Percentiles rank a stretch among this genome's conserved stretches.
phyloP scores from a whole-genome alignment of 2,888 invertebrate genomes.

The Drosophila kambysellisi region DNA sequence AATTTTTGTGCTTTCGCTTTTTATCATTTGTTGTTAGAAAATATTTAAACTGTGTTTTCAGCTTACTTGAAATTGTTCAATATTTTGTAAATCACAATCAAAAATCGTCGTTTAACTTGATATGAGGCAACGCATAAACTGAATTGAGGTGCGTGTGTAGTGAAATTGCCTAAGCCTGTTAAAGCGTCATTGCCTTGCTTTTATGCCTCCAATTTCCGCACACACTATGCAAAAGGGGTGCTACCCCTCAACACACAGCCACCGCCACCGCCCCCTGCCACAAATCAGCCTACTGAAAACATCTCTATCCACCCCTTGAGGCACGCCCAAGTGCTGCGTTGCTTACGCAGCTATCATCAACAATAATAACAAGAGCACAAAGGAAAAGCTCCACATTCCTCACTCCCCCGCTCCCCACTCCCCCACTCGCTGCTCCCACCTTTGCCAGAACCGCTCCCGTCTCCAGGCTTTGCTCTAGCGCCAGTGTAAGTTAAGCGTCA shows the following conservation, averaged over 20 bases:
- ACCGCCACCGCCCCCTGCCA: neutral
- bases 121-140: slow-evolving; percentile 48
- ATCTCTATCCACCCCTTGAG: slow-evolving; percentile 37
- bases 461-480: slow-evolving; percentile 29
- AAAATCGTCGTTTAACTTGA: slow-evolving; percentile 1
- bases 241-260: slow-evolving; percentile 6
- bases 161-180: slow-evolving; percentile 27
- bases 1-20: neutral
- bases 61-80: no score
- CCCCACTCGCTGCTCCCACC: neutral
- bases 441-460: neutral
- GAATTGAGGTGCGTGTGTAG: slow-evolving; percentile 22
- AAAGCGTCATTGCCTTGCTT: slow-evolving; percentile 37
- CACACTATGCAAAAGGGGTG: slow-evolving; percentile 45
- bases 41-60: neutral
- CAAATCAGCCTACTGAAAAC: slow-evolving; percentile 9
- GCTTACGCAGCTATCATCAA: slow-evolving; percentile 62
- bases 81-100: neutral
- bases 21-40: neutral
- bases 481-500: slow-evolving; percentile 69
- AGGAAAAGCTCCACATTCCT: slow-evolving; percentile 38
- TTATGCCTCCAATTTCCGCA: slow-evolving; percentile 42
- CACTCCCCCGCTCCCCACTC: neutral
- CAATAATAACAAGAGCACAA: slow-evolving; percentile 50
- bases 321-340: slow-evolving; percentile 35